Conservation (phyloP, 2,888 invertebrate species). For the Chrysomela aeneicollis region DNA sequence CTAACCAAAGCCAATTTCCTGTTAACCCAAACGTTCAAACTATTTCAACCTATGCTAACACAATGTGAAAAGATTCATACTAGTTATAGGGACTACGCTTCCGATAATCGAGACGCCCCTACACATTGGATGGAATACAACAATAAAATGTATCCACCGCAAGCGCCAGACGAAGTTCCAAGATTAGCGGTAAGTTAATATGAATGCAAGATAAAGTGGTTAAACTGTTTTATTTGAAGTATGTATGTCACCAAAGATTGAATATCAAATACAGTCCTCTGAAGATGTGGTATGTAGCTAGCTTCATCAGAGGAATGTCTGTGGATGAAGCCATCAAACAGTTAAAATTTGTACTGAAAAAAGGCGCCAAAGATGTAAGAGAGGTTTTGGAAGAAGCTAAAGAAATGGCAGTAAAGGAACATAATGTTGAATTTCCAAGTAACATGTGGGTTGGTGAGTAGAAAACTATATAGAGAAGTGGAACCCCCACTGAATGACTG, state of each 20-base stretch:
- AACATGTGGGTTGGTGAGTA: slow-evolving; percentile 92
- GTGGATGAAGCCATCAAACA: slow-evolving; percentile 95
- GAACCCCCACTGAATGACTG: too few species aligned
- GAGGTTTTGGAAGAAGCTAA: slow-evolving; percentile 90
- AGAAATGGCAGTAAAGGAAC: slow-evolving; percentile 82
- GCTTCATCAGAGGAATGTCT: slow-evolving; percentile 87
- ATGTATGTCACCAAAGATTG: slow-evolving; percentile 82
- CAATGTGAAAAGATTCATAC: slow-evolving; percentile 29
- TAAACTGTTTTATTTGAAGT: slow-evolving; percentile 68
- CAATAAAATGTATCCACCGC: slow-evolving; percentile 81
- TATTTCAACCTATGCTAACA: slow-evolving; percentile 23
- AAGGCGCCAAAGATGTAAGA: slow-evolving; percentile 77
- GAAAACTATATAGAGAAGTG: too few species aligned
- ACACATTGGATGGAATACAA: slow-evolving; percentile 75
- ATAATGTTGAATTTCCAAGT: slow-evolving; percentile 93
- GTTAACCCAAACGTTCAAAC: slow-evolving; percentile 6
- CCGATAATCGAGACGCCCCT: slow-evolving; percentile 17
- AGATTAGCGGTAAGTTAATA: slow-evolving; percentile 80
- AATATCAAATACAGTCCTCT: slow-evolving; percentile 90
- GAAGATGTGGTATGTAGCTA: slow-evolving; percentile 93
- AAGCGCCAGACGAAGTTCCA: slow-evolving; percentile 73
- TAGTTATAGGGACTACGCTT: slow-evolving; percentile 20
- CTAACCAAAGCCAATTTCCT: slow-evolving; percentile 15
- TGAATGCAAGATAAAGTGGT: slow-evolving; percentile 5
- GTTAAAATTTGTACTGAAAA: slow-evolving; percentile 80